Evolutionary conservation across 2,113 vertebrate genomes (phyloP).

Genomic region (Tragelaphus imberbis): DNA sequence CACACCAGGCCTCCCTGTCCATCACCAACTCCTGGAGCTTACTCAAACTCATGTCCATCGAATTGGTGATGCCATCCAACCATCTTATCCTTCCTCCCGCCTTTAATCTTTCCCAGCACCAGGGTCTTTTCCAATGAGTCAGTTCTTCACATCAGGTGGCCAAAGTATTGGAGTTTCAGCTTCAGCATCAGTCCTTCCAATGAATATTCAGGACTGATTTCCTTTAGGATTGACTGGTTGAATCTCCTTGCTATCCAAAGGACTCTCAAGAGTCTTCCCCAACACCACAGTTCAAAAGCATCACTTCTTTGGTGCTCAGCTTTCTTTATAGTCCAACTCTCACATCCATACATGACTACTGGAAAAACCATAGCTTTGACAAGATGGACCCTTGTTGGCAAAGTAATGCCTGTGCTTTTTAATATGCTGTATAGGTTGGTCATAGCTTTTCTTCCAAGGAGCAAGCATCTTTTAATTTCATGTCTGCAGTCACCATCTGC

Average conservation of each 20-base stretch:
- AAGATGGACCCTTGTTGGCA: not conserved
- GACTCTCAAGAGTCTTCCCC: not conserved
- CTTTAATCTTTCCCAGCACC: not conserved
- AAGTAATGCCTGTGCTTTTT: not conserved
- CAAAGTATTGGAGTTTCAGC: not conserved
- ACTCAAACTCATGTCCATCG: not conserved
- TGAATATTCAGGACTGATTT: not conserved
- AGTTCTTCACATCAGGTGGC: not conserved
- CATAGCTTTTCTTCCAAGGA: not conserved
- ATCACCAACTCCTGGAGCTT: not conserved
- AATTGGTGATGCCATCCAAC: not conserved
- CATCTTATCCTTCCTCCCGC: not conserved
- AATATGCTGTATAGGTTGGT: not conserved
- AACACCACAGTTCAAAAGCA: not conserved
- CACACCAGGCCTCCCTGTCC: not conserved
- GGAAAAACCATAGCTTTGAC: not conserved
- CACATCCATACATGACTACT: not conserved
- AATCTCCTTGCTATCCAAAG: not conserved
- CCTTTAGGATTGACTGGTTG: not conserved
- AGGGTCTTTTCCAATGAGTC: not conserved
- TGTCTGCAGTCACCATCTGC: not conserved
- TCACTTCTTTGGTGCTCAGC: not conserved
- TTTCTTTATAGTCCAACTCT: not conserved
- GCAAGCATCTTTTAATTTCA: not conserved
- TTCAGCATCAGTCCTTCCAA: not conserved